Evolutionary conservation across 2,888 invertebrate species (phyloP).

Genomic region (Orgyia antiqua): DNA sequence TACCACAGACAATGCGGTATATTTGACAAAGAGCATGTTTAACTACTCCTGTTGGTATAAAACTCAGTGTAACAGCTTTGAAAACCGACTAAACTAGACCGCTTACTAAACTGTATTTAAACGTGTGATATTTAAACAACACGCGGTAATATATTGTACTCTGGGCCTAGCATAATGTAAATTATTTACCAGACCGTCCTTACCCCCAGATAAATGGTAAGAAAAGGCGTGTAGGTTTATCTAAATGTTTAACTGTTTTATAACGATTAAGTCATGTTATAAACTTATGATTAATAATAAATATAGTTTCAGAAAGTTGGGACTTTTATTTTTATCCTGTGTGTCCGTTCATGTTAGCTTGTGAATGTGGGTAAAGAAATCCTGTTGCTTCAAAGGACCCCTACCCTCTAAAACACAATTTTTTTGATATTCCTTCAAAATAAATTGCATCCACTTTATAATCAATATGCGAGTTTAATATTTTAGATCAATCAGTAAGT

Average conservation of each 20-base stretch:
- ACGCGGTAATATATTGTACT: conserved; percentile 31
- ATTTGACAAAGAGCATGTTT: too few species aligned
- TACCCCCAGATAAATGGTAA: conserved; percentile 69
- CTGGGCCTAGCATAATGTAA: conserved; percentile 74
- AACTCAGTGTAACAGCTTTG: conserved; percentile 42
- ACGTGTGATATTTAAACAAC: conserved; percentile 14
- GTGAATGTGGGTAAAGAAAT: too few species aligned
- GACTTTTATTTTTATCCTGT: too few species aligned
- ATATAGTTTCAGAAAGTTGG: conserved; percentile 66
- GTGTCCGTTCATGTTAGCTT: too few species aligned
- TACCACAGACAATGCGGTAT: too few species aligned
- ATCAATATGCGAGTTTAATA: too few species aligned
- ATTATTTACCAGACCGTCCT: conserved; percentile 73
- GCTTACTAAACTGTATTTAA: conserved; percentile 31
- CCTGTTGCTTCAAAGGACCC: too few species aligned
- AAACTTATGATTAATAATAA: conserved; percentile 75
- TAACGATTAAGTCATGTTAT: conserved; percentile 76
- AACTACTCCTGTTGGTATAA: too few species aligned
- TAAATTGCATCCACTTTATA: too few species aligned
- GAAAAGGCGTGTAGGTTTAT: conserved; percentile 63
- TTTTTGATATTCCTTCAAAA: too few species aligned
- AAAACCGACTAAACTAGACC: conserved; percentile 27
- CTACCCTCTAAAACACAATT: not conserved
- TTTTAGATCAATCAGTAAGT: too few species aligned
- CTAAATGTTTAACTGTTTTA: conserved; percentile 73